These are phyloP conservation scores for Oxyruncus cristatus DNA, from an alignment of 2,113 vertebrate genomes.

Conservation along the genomic window DNA sequence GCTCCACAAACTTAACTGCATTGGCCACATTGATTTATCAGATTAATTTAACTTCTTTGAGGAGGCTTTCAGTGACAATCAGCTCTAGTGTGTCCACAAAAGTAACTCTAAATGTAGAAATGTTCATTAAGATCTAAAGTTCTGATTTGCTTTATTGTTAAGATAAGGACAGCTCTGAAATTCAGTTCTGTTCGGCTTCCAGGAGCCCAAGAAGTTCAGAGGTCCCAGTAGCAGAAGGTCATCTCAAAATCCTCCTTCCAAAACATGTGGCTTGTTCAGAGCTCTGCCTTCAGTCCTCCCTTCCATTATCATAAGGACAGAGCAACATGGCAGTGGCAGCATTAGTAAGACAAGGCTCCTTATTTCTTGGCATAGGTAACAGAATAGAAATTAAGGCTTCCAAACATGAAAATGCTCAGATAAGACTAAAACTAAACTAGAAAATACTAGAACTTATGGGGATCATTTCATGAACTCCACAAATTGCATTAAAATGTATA, in stretches of 20 bases:
- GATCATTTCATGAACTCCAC: not conserved
- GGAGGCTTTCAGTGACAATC: slow-evolving; percentile 35
- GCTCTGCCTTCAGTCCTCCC: not conserved
- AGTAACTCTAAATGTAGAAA: slow-evolving; percentile 27
- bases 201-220: not conserved
- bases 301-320: not conserved
- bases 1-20: not conserved
- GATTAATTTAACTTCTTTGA: slow-evolving; percentile 51
- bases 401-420: not conserved
- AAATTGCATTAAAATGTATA: not conserved
- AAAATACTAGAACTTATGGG: not conserved
- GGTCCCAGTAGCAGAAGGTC: not conserved
- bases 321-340: not conserved
- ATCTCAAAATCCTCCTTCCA: not conserved
- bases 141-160: slow-evolving; percentile 19
- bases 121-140: slow-evolving; percentile 30
- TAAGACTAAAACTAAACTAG: not conserved
- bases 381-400: not conserved
- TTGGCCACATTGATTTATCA: slow-evolving; percentile 34
- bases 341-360: not conserved
- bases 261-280: not conserved
- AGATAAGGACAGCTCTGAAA: not conserved
- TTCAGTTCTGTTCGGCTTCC: not conserved
- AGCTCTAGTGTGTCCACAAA: slow-evolving; percentile 32
- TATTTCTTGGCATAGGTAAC: not conserved